These are phyloP conservation scores for Machimus atricapillus DNA, from an alignment of 2,888 invertebrate species.

Conservation along the genomic window DNA sequence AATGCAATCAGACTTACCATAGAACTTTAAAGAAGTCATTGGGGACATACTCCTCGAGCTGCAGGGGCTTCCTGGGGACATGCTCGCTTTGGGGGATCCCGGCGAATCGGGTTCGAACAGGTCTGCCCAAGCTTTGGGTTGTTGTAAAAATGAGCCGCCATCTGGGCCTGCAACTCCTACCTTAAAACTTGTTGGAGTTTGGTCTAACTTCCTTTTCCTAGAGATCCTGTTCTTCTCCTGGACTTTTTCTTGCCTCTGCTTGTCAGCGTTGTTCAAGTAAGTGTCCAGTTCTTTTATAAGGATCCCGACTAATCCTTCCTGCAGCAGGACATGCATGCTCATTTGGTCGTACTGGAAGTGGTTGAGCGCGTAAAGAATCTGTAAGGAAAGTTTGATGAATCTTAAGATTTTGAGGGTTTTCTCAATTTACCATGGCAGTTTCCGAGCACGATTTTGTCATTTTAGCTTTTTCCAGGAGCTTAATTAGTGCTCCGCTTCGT, in stretches of 20 bases:
- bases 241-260: constrained; percentile 55
- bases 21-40: constrained; percentile 50
- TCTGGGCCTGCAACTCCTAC: background rate
- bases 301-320: constrained; percentile 65
- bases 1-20: constrained; percentile 44
- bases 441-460: constrained; percentile 56
- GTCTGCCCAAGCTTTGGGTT: constrained; percentile 49
- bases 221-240: constrained; percentile 54
- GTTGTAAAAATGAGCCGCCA: background rate
- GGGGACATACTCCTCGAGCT: constrained; percentile 61
- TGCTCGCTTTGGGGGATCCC: background rate
- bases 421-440: constrained; percentile 54
- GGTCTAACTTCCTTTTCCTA: constrained; percentile 55
- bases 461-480: constrained; percentile 57
- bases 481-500: constrained; percentile 58
- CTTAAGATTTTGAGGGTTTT: background rate
- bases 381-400: background rate
- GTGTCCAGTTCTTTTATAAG: constrained; percentile 63
- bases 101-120: constrained; percentile 58
- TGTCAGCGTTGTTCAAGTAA: constrained; percentile 56
- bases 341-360: constrained; percentile 63
- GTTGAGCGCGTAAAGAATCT: constrained; percentile 61
- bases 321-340: constrained; percentile 64
- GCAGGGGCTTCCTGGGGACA: constrained; percentile 55
- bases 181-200: background rate